Conservation (phyloP, 2,113 vertebrate species). For the Epinephelus moara region DNA sequence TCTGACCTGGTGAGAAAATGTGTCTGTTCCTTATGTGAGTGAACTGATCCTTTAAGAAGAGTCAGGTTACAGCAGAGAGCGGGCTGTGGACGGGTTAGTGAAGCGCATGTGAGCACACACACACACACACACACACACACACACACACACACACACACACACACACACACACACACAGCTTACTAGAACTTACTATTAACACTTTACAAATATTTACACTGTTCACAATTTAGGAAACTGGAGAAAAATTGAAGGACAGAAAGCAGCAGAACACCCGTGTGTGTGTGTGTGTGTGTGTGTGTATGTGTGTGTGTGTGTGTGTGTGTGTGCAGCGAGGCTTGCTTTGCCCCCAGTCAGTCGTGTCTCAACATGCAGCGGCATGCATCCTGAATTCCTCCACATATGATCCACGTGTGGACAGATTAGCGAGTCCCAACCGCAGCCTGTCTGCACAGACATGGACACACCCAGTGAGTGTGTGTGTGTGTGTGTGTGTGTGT, state of each 20-base stretch:
- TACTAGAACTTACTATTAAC: too few relatives aligned
- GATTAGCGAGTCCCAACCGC: background rate
- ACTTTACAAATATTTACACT: too few relatives aligned
- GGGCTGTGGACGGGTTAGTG: background rate
- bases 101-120: background rate
- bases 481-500: conserved; percentile 11
- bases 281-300: conserved; percentile 11
- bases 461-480: conserved; percentile 44
- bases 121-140: background rate
- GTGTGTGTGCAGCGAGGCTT: background rate
- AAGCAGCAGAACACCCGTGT: background rate
- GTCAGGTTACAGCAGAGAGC: background rate
- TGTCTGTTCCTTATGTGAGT: background rate
- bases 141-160: background rate
- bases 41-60: background rate
- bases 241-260: background rate
- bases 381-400: conserved; percentile 56
- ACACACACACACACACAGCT: too few relatives aligned
- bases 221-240: background rate
- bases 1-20: conserved; percentile 89
- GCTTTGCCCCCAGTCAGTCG: conserved; percentile 1
- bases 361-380: conserved; percentile 43
- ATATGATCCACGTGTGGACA: conserved; percentile 30
- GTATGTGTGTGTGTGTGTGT: conserved; percentile 10
- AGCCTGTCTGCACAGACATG: background rate